Evolutionary conservation across 1,140 invertebrate genomes (phyloP), one percentile per base, ranked within the genome.

Genomic region (Helicoverpa armigera): DNA sequence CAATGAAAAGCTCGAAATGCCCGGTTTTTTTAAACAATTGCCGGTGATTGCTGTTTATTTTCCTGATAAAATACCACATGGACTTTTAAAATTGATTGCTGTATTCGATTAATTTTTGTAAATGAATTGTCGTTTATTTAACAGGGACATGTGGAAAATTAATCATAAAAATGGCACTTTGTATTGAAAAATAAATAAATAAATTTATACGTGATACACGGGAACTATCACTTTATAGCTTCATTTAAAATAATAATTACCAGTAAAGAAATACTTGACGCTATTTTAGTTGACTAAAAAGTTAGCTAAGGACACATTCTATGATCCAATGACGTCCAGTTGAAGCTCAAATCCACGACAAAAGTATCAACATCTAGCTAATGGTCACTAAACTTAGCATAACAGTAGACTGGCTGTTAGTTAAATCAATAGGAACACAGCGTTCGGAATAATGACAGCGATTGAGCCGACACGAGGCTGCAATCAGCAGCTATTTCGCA

Each of bases 1-100:
- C 48, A 48, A 65, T 63, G 43, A 77, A 63, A 63, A 16, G 18
- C 65, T n/a, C 58, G 13, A 63, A 76, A 29, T 53, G n/a, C 12
- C 72, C 50, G 16, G 43, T 74, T 60, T 60, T 60, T 73, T 54
- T 13, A 3, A 14, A 60, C 72, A 74, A 50, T 74, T 9, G 29
- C 3, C 53, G 54, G 56, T 74, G 72, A 74, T 74, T 74, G 35
- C 56, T 74, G 56, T 74, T 74, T 54, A 60, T 74, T 74, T 74
- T 74, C 14, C 54, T 50, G 72, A 74, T 51, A 18, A n/a, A n/a
- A 35, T 14, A 12, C 54, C 35, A 16, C 31, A 50, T 35, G 60
- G 56, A 60, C 56, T 74, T 60, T 5, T 43, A 2, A 58, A 35
- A 50, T 72, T 56, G 29, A 74, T 74, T 23, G 12, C 69, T 18